Evolutionary conservation across 2,113 vertebrate genomes (phyloP), one percentile per base, ranked within the genome.

Genomic region (Balaeniceps rex): DNA sequence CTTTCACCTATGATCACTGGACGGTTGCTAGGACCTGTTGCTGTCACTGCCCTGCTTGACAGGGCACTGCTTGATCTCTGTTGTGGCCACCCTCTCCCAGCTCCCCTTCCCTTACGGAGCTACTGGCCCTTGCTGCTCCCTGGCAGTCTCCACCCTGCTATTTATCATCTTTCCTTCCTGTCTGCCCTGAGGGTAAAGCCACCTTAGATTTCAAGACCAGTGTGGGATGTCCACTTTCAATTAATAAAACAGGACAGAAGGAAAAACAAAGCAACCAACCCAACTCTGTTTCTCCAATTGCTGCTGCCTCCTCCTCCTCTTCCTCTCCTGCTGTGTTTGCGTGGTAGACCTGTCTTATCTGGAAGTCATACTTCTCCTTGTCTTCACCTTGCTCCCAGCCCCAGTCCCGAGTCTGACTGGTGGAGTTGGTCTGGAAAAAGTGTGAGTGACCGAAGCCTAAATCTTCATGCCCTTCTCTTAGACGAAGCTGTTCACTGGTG

Each of bases 351-450:
- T 58, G 94, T 57, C 81, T 94, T 71, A 97, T 71, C 28, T 85
- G 95, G 63, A 97, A 96, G 49, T 72, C n/a, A 3, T 97, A 91
- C 21, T 96, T 96, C 57, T 91, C 76, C 64, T 96, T 95, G 72
- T 96, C 94, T 93, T 88, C 93, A 47, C 65, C 68, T 68, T 71
- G 91, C 34, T 96, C 93, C 97, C 96, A 97, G 78, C 51, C 87
- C 97, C 97, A 97, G 6, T 82, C 72, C 49, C 0, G 87, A 33
- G 38, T 49, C 55, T 87, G 90, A 42, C 46, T 52, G n/a, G 88
- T 97, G 25, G 94, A 84, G 63, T 97, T 97, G 52, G 72, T 95
- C 33, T 94, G 95, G 79, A 97, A 94, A 52, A 97, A 94, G 55
- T 64, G 80, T 0, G 46, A 68, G 28, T 66, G 29, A 29, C 84